Evolutionary conservation across 2,888 invertebrate genomes (phyloP), one percentile per base, ranked within the genome.

Genomic region (Tipula vernalis): DNA sequence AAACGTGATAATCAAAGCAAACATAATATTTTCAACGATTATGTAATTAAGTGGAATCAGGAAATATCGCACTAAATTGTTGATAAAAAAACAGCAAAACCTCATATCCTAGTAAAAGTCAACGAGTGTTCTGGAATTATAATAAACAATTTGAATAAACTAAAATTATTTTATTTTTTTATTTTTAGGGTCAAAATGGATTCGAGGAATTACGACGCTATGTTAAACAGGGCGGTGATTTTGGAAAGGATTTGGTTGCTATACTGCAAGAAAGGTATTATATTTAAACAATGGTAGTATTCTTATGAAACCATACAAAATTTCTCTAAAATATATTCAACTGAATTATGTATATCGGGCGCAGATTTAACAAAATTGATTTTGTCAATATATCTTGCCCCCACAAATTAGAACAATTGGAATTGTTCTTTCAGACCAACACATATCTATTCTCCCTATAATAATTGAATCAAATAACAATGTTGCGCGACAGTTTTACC

Each of bases 191-290:
- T 88, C 96, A 97, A 92, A 96, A 96, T 91, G 98, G 98, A 39
- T 98, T 98, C 91, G 98, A 98, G 90, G 98, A 98, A 91, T 93
- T 98, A 86, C 94, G 98, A 87, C 94, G 96, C 88, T 97, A 97
- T 91, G 96, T 98, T 89, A 98, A 98, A 91, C 97, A 98, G 91
- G 98, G 98, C 71, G 96, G 97, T 85, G 98, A 98, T 91, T 97
- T 98, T 91, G 97, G 98, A 92, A 98, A 98, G 90, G 98, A 98
- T 90, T 93, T 98, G 86, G 95, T 97, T 5, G 93, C 95, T 84
- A 96, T 98, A 89, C 92, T 98, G 88, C 97, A 98, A 92, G 98
- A 98, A 93, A 96, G 98, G 98, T 98, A 92, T 91, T 18, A 83
- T 39, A 39, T 6, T 39, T 39, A 39, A 13, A 39, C 36, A 15